phyloP scores from a whole-genome alignment of 2,797 vertebrate species.

The Natrix natrix region DNA sequence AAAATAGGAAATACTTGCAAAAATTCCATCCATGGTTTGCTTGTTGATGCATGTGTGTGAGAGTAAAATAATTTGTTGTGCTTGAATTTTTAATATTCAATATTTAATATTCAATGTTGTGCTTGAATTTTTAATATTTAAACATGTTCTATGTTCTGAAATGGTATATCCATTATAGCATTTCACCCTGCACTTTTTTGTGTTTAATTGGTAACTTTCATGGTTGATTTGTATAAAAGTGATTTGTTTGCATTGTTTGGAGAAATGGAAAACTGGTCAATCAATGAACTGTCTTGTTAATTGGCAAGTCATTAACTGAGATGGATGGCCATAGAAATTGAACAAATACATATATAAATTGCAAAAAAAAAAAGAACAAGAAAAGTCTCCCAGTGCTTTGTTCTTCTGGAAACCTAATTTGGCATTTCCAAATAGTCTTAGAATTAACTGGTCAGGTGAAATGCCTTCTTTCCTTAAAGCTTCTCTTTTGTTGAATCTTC shows the following conservation, averaged over 20 bases:
- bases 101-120: neutral
- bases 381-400: neutral
- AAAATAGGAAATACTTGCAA: too few species aligned
- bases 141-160: neutral
- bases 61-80: neutral
- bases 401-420: neutral
- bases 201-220: neutral
- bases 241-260: neutral
- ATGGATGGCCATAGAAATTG: neutral
- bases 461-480: neutral
- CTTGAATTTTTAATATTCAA: neutral
- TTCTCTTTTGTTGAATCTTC: accelerated
- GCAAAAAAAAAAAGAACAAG: neutral
- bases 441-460: neutral
- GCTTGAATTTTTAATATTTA: neutral
- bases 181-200: neutral
- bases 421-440: neutral
- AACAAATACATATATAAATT: neutral
- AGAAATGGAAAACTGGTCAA: neutral
- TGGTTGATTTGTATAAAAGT: neutral
- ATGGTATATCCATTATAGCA: neutral
- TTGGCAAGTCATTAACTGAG: neutral
- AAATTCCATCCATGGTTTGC: too few species aligned
- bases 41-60: neutral
- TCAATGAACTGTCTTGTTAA: neutral